Percentiles rank a stretch among this genome's conserved stretches.
Evolutionary conservation across 1,140 invertebrate genomes (phyloP).

Genomic region (Teleopsis dalmanni): DNA sequence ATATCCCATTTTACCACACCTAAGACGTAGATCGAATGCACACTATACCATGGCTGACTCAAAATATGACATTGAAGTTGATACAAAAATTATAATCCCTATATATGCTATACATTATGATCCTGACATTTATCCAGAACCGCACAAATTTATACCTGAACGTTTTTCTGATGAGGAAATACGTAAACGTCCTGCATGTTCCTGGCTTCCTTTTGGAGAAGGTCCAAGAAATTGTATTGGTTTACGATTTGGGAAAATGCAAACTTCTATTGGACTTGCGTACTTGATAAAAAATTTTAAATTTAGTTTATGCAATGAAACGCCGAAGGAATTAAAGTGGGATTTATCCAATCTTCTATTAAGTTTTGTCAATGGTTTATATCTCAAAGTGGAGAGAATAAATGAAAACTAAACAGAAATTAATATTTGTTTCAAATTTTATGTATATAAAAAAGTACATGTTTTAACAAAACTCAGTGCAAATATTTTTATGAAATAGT

Average conservation of each 20-base stretch:
- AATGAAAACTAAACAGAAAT: not conserved
- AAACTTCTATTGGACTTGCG: constrained; percentile 37
- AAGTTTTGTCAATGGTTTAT: not conserved
- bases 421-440: too few relatives aligned
- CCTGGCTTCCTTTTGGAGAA: constrained; percentile 59
- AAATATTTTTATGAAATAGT: too few relatives aligned
- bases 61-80: constrained; percentile 52
- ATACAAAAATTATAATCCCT: constrained; percentile 51
- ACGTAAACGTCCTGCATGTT: constrained; percentile 44
- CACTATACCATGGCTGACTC: constrained; percentile 36
- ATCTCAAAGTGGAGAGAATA: constrained; percentile 3
- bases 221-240: constrained; percentile 48
- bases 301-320: constrained; percentile 12
- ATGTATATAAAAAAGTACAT: not conserved
- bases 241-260: constrained; percentile 39
- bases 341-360: not conserved
- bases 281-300: constrained; percentile 11
- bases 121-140: constrained; percentile 48
- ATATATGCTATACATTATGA: constrained; percentile 54
- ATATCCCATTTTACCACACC: constrained; percentile 44
- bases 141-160: constrained; percentile 53
- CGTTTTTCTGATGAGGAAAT: constrained; percentile 48
- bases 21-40: constrained; percentile 18
- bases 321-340: not conserved
- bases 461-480: too few relatives aligned